Evolutionary conservation across 1,140 invertebrate genomes (phyloP).

Genomic region (Lamellibrachia luymesi): DNA sequence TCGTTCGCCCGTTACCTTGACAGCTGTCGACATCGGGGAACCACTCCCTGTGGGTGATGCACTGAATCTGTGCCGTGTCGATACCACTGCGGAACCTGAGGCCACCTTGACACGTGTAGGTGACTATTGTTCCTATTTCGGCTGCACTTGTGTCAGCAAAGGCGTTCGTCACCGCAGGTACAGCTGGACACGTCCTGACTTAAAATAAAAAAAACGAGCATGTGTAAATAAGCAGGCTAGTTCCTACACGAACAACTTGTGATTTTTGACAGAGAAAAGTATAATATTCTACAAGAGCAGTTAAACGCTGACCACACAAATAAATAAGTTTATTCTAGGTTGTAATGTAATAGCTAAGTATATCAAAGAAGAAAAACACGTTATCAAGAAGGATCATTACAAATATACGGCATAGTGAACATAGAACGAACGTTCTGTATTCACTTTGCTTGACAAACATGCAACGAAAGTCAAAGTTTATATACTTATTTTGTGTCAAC

Average conservation of each 20-base stretch:
- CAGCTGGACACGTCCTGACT: background rate
- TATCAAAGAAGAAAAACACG: too few species aligned
- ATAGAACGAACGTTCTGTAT: too few species aligned
- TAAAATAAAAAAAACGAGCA: background rate
- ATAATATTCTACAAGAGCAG: too few species aligned
- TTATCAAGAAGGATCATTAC: too few species aligned
- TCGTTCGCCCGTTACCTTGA: background rate
- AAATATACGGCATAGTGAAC: too few species aligned
- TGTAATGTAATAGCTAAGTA: too few species aligned
- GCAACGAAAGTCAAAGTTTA: too few species aligned
- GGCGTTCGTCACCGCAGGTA: background rate
- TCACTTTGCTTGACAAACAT: too few species aligned
- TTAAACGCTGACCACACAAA: too few species aligned
- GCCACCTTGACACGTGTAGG: background rate
- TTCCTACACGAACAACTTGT: background rate
- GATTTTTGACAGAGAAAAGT: too few species aligned
- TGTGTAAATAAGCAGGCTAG: background rate
- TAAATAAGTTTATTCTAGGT: too few species aligned
- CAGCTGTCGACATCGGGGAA: background rate
- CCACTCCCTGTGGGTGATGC: background rate
- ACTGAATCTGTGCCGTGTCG: background rate
- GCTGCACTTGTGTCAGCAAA: background rate
- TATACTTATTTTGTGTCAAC: too few species aligned
- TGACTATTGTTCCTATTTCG: background rate
- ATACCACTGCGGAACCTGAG: background rate